Conservation (phyloP, 2,113 vertebrate species). For the Ovis canadensis region DNA sequence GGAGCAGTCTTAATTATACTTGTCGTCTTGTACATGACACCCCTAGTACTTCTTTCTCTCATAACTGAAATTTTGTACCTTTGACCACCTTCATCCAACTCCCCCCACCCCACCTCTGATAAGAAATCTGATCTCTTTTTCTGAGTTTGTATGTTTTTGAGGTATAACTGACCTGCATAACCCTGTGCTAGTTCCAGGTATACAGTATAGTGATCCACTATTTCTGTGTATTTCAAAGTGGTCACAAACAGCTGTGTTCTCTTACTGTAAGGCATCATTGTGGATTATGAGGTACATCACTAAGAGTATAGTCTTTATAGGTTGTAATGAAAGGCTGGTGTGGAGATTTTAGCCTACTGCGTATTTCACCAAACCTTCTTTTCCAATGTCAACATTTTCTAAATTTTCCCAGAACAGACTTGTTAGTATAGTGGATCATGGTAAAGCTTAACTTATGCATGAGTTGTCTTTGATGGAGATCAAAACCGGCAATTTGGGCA, state of each 20-base stretch:
- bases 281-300: not conserved
- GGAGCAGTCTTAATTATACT: not conserved
- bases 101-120: not conserved
- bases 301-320: not conserved
- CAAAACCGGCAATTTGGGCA: not conserved
- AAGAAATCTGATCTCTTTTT: not conserved
- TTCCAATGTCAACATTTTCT: not conserved
- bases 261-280: not conserved
- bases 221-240: not conserved
- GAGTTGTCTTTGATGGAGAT: constrained; percentile 37
- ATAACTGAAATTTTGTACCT: not conserved
- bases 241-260: not conserved
- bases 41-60: not conserved
- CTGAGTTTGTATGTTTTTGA: not conserved
- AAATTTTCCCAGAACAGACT: not conserved
- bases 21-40: accelerated
- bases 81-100: not conserved
- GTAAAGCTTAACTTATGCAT: not conserved
- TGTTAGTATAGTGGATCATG: not conserved
- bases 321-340: not conserved
- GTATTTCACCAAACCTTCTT: not conserved
- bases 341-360: not conserved
- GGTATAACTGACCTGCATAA: not conserved
- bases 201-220: not conserved
- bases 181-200: not conserved